phyloP scores from a whole-genome alignment of 2,113 vertebrate species.

The Passer domesticus region DNA sequence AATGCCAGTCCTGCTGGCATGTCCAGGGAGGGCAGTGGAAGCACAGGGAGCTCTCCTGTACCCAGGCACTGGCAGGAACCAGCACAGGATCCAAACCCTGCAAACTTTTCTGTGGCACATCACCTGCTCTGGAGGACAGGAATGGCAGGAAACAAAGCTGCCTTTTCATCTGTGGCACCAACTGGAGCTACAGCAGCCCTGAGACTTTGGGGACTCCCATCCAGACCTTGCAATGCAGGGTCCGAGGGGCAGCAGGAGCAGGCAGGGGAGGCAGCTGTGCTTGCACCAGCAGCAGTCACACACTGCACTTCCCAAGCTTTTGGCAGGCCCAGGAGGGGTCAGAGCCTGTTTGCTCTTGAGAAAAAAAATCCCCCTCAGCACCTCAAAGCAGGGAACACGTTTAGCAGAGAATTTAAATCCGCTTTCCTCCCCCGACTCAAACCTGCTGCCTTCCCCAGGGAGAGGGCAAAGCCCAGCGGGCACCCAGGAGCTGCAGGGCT shows the following conservation, averaged over 20 bases:
- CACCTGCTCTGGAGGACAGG: accelerated
- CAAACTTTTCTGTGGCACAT: background rate
- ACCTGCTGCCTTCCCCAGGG: background rate
- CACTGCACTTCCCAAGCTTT: background rate
- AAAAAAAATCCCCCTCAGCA: background rate
- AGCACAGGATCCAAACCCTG: background rate
- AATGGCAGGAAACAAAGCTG: background rate
- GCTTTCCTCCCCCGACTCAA: background rate
- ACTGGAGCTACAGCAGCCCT: background rate
- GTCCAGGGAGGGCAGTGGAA: background rate
- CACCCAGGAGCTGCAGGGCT: background rate
- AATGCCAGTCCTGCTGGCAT: background rate
- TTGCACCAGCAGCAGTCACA: background rate
- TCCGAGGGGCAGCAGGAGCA: background rate
- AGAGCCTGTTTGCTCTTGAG: background rate
- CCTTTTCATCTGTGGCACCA: background rate
- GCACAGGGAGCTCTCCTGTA: background rate
- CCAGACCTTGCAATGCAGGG: background rate
- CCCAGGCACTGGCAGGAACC: background rate
- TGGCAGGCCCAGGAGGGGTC: background rate
- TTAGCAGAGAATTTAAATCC: background rate
- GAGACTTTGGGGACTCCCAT: background rate
- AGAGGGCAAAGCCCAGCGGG: background rate
- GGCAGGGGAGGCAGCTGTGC: background rate
- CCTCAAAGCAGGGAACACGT: background rate